Percentiles rank a stretch among this genome's conserved stretches.
Conservation (phyloP, 2,888 invertebrate species). For the Pandemis cinnamomeana region DNA sequence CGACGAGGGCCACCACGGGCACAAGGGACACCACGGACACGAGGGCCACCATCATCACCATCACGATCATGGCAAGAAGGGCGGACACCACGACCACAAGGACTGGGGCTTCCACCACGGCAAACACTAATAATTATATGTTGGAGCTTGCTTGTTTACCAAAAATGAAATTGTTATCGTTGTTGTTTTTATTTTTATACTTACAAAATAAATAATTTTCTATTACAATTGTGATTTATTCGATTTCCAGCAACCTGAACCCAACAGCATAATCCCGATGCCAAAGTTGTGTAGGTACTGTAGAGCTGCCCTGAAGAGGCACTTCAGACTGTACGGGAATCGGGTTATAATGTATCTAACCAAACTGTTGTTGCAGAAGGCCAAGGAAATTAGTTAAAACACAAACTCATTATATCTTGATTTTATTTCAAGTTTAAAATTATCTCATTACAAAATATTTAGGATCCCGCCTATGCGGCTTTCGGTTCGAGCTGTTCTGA, state of each 20-base stretch:
- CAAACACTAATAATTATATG: constrained; percentile 67
- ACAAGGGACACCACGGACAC: constrained; percentile 91
- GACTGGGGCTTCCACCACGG: constrained; percentile 88
- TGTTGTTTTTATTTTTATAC: constrained; percentile 66
- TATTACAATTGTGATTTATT: constrained; percentile 1
- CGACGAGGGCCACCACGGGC: constrained; percentile 91
- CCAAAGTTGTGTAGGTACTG: no score
- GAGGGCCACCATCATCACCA: constrained; percentile 90
- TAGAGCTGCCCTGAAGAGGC: no score
- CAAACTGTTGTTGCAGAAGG: no score
- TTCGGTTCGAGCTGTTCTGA: no score
- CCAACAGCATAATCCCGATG: not conserved
- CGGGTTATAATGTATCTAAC: no score
- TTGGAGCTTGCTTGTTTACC: constrained; percentile 57
- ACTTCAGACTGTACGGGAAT: no score
- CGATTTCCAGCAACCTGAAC: not conserved
- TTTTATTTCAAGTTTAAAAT: no score
- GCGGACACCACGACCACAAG: constrained; percentile 89
- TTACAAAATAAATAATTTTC: constrained; percentile 62
- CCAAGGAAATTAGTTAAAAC: no score
- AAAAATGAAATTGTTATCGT: constrained; percentile 70
- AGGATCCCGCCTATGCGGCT: no score
- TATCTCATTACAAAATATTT: no score
- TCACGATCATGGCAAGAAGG: constrained; percentile 91
- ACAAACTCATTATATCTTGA: no score